phyloP scores from a whole-genome alignment of 2,888 invertebrate species.

The Abscondita cerata region DNA sequence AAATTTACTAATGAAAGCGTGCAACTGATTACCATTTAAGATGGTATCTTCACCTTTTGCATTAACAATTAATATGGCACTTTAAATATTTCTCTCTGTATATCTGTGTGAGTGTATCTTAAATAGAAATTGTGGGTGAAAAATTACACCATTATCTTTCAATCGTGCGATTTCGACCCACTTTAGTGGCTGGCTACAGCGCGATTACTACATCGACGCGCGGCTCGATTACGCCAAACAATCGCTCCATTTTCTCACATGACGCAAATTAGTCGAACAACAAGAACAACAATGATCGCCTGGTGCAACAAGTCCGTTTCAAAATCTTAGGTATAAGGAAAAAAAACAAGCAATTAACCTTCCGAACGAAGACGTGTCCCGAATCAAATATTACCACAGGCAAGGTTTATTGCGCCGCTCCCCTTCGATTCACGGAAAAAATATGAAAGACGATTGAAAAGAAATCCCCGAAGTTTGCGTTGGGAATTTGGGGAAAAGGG shows the following conservation, averaged over 20 bases:
- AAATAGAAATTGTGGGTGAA: constrained; percentile 5
- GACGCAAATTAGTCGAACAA: too few species aligned
- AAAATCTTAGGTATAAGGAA: too few species aligned
- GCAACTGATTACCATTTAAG: constrained; percentile 29
- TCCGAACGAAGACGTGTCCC: constrained; percentile 22
- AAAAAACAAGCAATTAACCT: constrained; percentile 14
- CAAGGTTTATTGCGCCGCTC: too few species aligned
- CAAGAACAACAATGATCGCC: too few species aligned
- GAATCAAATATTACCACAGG: constrained; percentile 30
- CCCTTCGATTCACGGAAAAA: too few species aligned
- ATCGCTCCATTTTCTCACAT: too few species aligned
- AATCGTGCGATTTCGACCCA: not conserved
- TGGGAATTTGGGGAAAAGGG: too few species aligned
- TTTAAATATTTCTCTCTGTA: constrained; percentile 10
- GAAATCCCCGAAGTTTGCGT: too few species aligned
- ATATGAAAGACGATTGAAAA: not conserved
- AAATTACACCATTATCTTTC: constrained; percentile 1
- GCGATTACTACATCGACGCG: too few species aligned
- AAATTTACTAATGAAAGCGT: constrained; percentile 31
- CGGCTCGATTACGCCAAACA: too few species aligned
- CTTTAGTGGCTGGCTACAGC: too few species aligned
- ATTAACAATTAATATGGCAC: constrained; percentile 24
- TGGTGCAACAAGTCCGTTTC: too few species aligned
- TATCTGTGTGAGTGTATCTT: constrained; percentile 17
- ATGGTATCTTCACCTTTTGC: constrained; percentile 25